Percentiles rank a stretch among this genome's conserved stretches.
These are phyloP conservation scores for Pipistrellus pipistrellus DNA, from an alignment of 2,797 vertebrate genomes.

Conservation along the genomic window DNA sequence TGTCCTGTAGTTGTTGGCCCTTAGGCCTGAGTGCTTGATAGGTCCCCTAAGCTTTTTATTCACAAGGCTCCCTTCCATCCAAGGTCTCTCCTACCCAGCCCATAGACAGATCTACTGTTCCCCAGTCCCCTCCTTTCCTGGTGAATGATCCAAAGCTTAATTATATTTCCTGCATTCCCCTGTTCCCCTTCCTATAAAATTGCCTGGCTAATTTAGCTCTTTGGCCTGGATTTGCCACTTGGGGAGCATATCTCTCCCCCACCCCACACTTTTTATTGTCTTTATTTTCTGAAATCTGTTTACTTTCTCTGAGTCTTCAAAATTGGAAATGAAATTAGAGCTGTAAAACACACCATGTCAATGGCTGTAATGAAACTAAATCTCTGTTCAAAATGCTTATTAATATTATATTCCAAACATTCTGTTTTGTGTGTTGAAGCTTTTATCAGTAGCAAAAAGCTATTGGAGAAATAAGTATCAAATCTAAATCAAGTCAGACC, in stretches of 20 bases:
- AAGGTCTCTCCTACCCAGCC: background rate
- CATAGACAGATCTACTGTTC: background rate
- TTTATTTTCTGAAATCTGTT: background rate
- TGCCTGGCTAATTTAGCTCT: slow-evolving; percentile 32
- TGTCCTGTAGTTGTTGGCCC: background rate
- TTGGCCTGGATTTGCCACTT: slow-evolving; percentile 13
- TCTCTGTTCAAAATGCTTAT: slow-evolving; percentile 59
- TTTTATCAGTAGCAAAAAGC: slow-evolving; percentile 45
- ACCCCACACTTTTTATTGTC: background rate
- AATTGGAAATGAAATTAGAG: slow-evolving; percentile 56
- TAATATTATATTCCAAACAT: slow-evolving; percentile 47
- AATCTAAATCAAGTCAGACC: slow-evolving; percentile 41
- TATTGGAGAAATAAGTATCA: slow-evolving; percentile 42
- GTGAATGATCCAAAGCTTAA: slow-evolving; percentile 1
- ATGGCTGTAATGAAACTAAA: slow-evolving; percentile 57
- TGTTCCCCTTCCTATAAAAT: slow-evolving; percentile 3
- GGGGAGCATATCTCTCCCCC: too few relatives aligned
- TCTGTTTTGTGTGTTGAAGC: background rate
- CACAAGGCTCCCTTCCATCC: background rate
- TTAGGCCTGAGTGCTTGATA: background rate
- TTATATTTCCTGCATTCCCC: background rate
- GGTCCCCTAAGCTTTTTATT: background rate
- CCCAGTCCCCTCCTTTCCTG: background rate
- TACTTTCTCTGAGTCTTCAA: background rate
- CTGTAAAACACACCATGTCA: slow-evolving; percentile 9